Evolutionary conservation across 2,113 vertebrate genomes (phyloP).

Genomic region (Electrona antarctica): DNA sequence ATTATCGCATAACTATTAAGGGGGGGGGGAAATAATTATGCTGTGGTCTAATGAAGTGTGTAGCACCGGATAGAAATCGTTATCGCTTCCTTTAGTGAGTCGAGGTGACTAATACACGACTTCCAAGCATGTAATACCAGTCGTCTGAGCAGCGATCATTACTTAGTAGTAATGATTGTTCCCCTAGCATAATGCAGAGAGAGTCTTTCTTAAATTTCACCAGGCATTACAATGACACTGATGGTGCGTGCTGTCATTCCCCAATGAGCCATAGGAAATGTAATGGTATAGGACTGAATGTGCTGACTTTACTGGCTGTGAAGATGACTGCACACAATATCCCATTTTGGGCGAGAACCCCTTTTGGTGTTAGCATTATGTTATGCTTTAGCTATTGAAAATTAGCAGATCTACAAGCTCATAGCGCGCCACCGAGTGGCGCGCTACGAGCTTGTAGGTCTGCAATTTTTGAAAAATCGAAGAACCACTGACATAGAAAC

Average conservation of each 20-base stretch:
- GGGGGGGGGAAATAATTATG: constrained; percentile 44
- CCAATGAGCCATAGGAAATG: constrained; percentile 69
- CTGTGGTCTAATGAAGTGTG: constrained; percentile 47
- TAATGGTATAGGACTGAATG: constrained; percentile 60
- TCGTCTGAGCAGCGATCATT: constrained; percentile 39
- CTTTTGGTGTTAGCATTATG: too few relatives aligned
- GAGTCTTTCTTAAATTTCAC: constrained; percentile 62
- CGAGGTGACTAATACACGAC: constrained; percentile 59
- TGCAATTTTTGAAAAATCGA: too few relatives aligned
- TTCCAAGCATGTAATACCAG: constrained; percentile 54
- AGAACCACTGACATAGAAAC: too few relatives aligned
- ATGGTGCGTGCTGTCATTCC: constrained; percentile 52
- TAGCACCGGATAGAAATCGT: constrained; percentile 51
- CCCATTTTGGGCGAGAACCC: too few relatives aligned
- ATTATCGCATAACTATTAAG: constrained; percentile 47
- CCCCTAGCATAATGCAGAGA: constrained; percentile 48
- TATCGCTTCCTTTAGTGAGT: constrained; percentile 32
- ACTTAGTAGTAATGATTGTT: constrained; percentile 64
- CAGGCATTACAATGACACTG: constrained; percentile 59
- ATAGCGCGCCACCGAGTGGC: too few relatives aligned
- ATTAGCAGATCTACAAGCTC: too few relatives aligned
- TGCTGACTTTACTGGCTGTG: constrained; percentile 76
- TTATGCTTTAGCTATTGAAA: too few relatives aligned
- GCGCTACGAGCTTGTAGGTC: too few relatives aligned
- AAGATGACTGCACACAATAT: constrained; percentile 76